These are phyloP conservation scores for Ophion slaviceki DNA, from an alignment of 2,888 invertebrate species.

Conservation along the genomic window DNA sequence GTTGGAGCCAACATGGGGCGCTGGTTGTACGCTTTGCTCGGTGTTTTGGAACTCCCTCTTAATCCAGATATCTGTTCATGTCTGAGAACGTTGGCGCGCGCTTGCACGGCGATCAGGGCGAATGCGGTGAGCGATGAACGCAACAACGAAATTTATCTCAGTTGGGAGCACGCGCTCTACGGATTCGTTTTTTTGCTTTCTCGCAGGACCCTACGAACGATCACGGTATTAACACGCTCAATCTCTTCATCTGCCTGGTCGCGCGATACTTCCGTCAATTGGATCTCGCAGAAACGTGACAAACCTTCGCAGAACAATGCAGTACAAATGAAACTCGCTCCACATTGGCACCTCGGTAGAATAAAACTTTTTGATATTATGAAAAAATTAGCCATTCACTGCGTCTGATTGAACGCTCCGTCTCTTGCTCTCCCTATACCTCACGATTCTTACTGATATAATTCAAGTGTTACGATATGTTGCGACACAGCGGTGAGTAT, in stretches of 20 bases:
- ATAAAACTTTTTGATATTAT: slow-evolving; percentile 70
- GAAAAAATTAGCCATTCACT: slow-evolving; percentile 40
- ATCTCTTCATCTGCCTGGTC: slow-evolving; percentile 90
- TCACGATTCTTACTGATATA: not conserved
- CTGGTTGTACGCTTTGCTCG: slow-evolving; percentile 90
- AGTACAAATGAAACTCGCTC: slow-evolving; percentile 35
- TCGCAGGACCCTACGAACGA: slow-evolving; percentile 75
- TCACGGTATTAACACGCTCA: slow-evolving; percentile 85
- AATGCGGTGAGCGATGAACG: slow-evolving; percentile 75
- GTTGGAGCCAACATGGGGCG: slow-evolving; percentile 85
- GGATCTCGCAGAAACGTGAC: slow-evolving; percentile 87
- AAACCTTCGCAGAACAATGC: not conserved
- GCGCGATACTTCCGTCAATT: slow-evolving; percentile 90
- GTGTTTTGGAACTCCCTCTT: slow-evolving; percentile 87
- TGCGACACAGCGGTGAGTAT: not conserved
- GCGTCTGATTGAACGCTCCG: not conserved
- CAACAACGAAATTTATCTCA: slow-evolving; percentile 31
- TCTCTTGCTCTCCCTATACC: not conserved
- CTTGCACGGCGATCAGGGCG: slow-evolving; percentile 86
- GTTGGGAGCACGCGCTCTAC: too few species aligned
- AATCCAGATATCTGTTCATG: slow-evolving; percentile 88
- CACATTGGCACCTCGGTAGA: slow-evolving; percentile 48
- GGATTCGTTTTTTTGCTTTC: not conserved
- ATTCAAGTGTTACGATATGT: not conserved
- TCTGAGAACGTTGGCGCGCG: slow-evolving; percentile 87